Evolutionary conservation across 1,140 invertebrate genomes (phyloP).

Genomic region (Bombus impatiens): DNA sequence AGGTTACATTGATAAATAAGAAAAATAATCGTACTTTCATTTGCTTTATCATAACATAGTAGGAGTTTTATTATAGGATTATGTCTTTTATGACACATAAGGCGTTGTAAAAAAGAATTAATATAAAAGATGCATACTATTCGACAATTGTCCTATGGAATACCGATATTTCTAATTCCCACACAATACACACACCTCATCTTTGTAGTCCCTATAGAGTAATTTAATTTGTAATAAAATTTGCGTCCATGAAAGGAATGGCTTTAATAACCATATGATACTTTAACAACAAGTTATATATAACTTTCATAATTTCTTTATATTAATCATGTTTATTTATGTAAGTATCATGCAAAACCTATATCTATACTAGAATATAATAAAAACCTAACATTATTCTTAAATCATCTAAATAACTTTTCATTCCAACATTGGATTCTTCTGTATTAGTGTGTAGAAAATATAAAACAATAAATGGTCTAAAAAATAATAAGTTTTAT

Average conservation of each 20-base stretch:
- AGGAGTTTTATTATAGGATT: background rate
- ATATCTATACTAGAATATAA: slow-evolving; percentile 18
- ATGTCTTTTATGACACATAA: slow-evolving; percentile 6
- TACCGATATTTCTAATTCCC: background rate
- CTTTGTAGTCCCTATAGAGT: slow-evolving; percentile 8
- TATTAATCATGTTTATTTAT: slow-evolving; percentile 26
- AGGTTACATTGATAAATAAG: background rate
- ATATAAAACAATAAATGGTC: slow-evolving; percentile 59
- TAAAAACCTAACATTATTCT: slow-evolving; percentile 17
- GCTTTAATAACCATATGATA: background rate
- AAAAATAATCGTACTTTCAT: background rate
- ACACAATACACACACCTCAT: background rate
- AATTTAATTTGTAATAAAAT: slow-evolving; percentile 25
- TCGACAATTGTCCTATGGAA: slow-evolving; percentile 5
- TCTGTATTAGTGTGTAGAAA: slow-evolving; percentile 45
- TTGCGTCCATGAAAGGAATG: background rate
- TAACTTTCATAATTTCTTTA: slow-evolving; percentile 26
- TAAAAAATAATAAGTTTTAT: background rate
- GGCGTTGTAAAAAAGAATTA: slow-evolving; percentile 1
- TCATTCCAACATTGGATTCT: slow-evolving; percentile 65
- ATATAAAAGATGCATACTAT: background rate
- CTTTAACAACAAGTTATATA: background rate
- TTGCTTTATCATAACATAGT: slow-evolving; percentile 1
- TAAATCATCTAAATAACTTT: slow-evolving; percentile 49
- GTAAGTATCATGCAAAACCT: background rate